Conservation (phyloP, 2,888 invertebrate genomes). For the Trachelus iudaicus region DNA sequence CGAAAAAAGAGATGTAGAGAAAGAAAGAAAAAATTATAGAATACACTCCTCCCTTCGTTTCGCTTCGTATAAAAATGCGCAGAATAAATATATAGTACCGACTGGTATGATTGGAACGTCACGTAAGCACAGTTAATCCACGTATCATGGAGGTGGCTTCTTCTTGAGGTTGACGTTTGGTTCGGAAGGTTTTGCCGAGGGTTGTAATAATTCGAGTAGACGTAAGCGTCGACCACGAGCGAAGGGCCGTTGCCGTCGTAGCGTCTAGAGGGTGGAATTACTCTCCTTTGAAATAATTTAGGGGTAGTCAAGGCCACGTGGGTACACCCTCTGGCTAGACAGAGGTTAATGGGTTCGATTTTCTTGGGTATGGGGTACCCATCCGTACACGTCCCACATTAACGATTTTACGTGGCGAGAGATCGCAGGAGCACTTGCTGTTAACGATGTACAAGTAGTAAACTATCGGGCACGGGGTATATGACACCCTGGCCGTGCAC, state of each 20-base stretch:
- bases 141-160: background rate
- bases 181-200: background rate
- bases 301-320: conserved; percentile 13
- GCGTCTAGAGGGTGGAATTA: conserved; percentile 9
- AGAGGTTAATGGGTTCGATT: conserved; percentile 30
- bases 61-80: background rate
- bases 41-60: background rate
- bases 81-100: background rate
- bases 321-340: conserved; percentile 9
- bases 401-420: conserved; percentile 13
- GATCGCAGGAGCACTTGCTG: conserved; percentile 22
- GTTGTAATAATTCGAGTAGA: background rate
- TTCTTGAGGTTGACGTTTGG: background rate
- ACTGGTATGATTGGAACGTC: background rate
- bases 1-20: too few species aligned
- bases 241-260: background rate
- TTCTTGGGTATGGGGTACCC: conserved; percentile 6
- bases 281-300: conserved; percentile 27
- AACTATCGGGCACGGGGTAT: background rate
- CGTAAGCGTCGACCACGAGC: background rate
- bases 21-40: too few species aligned
- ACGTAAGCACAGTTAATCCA: background rate
- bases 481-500: background rate
- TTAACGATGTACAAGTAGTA: conserved; percentile 22
- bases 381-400: conserved; percentile 14